phyloP scores from a whole-genome alignment of 1,140 invertebrate genomes.

The Heliothis subflexa region DNA sequence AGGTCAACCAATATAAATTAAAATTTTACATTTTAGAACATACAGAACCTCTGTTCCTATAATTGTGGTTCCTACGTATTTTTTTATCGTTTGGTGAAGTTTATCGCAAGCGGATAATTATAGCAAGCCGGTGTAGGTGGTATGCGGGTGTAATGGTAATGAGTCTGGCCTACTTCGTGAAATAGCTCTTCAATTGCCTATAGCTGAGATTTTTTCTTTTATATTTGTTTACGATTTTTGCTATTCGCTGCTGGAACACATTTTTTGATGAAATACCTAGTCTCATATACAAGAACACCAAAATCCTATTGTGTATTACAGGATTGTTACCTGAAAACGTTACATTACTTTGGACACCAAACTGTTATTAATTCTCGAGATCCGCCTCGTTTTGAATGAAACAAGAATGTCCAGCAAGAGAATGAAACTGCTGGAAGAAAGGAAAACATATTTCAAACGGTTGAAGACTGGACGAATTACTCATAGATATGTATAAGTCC shows the following conservation, averaged over 20 bases:
- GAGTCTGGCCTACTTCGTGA: slow-evolving; percentile 7
- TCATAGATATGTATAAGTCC: neutral
- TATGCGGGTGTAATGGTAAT: slow-evolving; percentile 29
- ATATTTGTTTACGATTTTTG: neutral
- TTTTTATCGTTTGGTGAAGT: neutral
- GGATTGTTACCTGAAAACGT: too few species aligned
- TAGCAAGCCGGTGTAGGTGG: slow-evolving; percentile 5
- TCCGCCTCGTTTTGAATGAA: too few species aligned
- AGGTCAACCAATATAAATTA: neutral
- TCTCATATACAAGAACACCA: too few species aligned
- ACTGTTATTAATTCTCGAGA: too few species aligned
- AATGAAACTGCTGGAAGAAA: too few species aligned
- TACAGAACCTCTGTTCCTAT: neutral
- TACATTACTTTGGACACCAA: too few species aligned
- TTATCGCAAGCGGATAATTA: slow-evolving; percentile 9
- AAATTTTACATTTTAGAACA: neutral
- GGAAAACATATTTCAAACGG: too few species aligned
- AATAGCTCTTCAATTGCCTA: neutral
- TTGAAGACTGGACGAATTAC: too few species aligned
- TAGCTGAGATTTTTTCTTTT: neutral
- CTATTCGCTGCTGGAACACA: too few species aligned
- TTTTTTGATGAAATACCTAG: too few species aligned
- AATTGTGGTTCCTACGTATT: slow-evolving; percentile 1
- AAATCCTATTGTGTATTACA: too few species aligned
- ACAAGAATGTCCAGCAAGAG: too few species aligned